phyloP scores from a whole-genome alignment of 1,140 invertebrate species.

The Helicoverpa armigera region DNA sequence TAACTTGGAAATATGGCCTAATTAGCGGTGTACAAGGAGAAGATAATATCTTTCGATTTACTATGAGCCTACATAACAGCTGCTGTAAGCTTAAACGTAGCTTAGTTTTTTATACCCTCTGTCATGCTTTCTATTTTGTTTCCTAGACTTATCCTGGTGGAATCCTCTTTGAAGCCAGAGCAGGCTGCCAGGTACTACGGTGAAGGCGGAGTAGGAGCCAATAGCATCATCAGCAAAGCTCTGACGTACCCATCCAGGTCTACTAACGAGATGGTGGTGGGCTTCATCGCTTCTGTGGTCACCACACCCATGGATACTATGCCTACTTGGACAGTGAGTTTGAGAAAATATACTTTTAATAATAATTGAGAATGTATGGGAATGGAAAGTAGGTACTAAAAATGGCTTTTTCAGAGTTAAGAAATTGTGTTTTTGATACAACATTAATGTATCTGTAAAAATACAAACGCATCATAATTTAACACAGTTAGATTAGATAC shows the following conservation, averaged over 20 bases:
- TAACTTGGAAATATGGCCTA: background rate
- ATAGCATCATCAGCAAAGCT: constrained; percentile 72
- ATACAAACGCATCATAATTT: no score
- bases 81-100: no score
- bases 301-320: constrained; percentile 64
- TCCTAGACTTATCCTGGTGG: constrained; percentile 72
- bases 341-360: background rate
- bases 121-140: background rate
- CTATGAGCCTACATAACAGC: no score
- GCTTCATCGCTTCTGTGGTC: constrained; percentile 67
- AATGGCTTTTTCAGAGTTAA: no score
- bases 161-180: constrained; percentile 62
- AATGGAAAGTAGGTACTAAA: no score
- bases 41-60: no score
- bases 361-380: no score
- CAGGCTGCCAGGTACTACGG: constrained; percentile 69
- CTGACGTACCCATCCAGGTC: constrained; percentile 59
- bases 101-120: no score
- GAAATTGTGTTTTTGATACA: no score
- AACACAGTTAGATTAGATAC: no score
- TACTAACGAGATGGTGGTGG: constrained; percentile 67
- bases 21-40: background rate
- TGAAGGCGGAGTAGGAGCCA: constrained; percentile 70
- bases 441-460: no score
- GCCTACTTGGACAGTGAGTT: constrained; percentile 75